Percentiles rank a stretch among this genome's conserved stretches.
Evolutionary conservation across 2,888 invertebrate species (phyloP).

Genomic region (Drosophila nr. fundita): DNA sequence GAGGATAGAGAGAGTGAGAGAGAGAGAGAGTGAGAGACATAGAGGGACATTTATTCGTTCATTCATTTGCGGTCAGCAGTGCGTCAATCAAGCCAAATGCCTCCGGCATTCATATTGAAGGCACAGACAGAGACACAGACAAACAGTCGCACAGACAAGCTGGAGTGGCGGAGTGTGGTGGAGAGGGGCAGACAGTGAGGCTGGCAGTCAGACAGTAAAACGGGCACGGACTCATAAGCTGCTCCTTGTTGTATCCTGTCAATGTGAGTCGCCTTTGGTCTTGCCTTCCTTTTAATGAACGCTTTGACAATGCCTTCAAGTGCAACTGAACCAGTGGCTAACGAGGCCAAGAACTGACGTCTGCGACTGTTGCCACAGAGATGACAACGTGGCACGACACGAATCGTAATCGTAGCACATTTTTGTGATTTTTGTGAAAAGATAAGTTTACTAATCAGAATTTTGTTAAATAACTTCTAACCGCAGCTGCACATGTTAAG

Average conservation of each 20-base stretch:
- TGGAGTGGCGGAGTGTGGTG: neutral
- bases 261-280: constrained; percentile 34
- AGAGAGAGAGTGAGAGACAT: neutral
- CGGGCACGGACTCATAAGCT: constrained; percentile 42
- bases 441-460: neutral
- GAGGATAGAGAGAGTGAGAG: neutral
- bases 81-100: constrained; percentile 76
- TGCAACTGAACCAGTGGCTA: constrained; percentile 58
- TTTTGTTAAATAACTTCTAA: neutral
- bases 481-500: neutral
- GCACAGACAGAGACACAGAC: constrained; percentile 25
- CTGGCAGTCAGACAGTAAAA: constrained; percentile 32
- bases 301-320: constrained; percentile 78
- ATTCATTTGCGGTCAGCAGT: constrained; percentile 69
- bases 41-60: constrained; percentile 29
- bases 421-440: neutral
- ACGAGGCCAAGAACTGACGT: constrained; percentile 51
- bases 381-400: constrained; percentile 7
- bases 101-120: constrained; percentile 48
- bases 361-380: constrained; percentile 13
- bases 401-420: neutral
- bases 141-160: constrained; percentile 6
- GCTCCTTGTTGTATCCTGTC: constrained; percentile 46
- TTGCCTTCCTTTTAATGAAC: constrained; percentile 69
- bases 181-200: constrained; percentile 1